Percentiles rank a stretch among this genome's conserved stretches.
Evolutionary conservation across 2,797 vertebrate species (phyloP).

Genomic region (Manis crassicaudata): DNA sequence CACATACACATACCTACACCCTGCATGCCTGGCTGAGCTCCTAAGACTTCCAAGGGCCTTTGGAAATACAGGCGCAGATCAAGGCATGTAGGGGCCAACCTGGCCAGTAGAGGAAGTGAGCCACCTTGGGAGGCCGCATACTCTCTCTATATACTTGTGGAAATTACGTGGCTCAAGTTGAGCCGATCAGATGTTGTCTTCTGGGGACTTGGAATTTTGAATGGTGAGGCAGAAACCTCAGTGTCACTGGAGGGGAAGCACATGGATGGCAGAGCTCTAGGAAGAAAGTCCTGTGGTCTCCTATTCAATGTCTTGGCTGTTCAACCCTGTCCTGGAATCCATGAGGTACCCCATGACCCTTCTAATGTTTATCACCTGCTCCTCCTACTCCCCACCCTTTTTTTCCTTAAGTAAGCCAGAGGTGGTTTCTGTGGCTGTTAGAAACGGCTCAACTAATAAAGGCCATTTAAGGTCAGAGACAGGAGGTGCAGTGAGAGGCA

Average conservation of each 20-base stretch:
- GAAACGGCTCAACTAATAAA: not conserved
- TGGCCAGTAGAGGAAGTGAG: not conserved
- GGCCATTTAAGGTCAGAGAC: constrained; percentile 6
- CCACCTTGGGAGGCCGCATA: not conserved
- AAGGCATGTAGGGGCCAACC: not conserved
- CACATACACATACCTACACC: not conserved
- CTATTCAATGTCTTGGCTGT: not conserved
- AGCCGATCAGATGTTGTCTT: not conserved
- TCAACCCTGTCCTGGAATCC: not conserved
- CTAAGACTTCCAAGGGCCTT: not conserved
- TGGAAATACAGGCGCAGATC: not conserved
- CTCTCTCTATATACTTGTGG: not conserved
- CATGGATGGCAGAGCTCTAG: not conserved
- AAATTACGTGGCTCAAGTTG: not conserved
- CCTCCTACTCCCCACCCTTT: not conserved
- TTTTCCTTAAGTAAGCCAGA: constrained; percentile 11
- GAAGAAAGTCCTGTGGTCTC: not conserved
- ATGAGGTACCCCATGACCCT: not conserved
- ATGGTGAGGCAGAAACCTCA: not conserved
- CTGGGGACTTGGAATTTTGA: not conserved
- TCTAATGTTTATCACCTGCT: not conserved
- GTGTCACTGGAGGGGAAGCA: not conserved
- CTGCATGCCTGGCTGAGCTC: not conserved
- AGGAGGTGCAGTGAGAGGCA: constrained; percentile 19
- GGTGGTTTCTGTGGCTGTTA: not conserved